Evolutionary conservation across 1,140 invertebrate species (phyloP).

Genomic region (Panulirus ornatus): DNA sequence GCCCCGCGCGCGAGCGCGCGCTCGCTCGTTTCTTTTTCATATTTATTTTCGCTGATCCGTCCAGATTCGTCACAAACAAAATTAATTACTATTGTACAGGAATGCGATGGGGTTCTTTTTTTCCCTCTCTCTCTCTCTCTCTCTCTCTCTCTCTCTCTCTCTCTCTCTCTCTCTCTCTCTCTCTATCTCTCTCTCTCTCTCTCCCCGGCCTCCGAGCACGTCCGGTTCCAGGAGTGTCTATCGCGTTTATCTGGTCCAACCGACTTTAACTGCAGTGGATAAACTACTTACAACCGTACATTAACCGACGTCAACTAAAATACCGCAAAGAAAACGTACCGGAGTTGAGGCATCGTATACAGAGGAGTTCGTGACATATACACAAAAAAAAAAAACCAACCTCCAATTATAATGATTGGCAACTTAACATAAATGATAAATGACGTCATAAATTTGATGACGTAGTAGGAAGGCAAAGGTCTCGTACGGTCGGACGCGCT

Average conservation of each 20-base stretch:
- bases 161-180: not conserved
- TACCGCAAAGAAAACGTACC: not conserved
- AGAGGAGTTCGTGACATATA: constrained; percentile 46
- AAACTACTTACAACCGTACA: not conserved
- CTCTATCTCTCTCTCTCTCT: no score
- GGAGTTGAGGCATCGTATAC: constrained; percentile 36
- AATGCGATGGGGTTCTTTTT: not conserved
- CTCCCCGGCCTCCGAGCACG: not conserved
- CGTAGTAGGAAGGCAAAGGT: not conserved
- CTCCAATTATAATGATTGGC: constrained; percentile 59
- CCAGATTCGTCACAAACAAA: constrained; percentile 15
- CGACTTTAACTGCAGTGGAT: not conserved
- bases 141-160: constrained; percentile 17
- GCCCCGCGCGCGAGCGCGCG: no score
- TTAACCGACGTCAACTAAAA: not conserved
- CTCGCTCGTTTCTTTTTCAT: constrained; percentile 20
- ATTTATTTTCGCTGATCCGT: constrained; percentile 52
- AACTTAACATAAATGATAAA: constrained; percentile 49
- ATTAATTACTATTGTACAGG: not conserved
- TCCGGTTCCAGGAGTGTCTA: not conserved
- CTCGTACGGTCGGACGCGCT: not conserved
- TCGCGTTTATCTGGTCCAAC: not conserved
- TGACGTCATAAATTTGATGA: constrained; percentile 52
- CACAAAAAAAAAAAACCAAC: no score
- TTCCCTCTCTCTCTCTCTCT: constrained; percentile 17